These are phyloP conservation scores for Meteorus cinctellus DNA, from an alignment of 2,888 invertebrate genomes.

Conservation along the genomic window DNA sequence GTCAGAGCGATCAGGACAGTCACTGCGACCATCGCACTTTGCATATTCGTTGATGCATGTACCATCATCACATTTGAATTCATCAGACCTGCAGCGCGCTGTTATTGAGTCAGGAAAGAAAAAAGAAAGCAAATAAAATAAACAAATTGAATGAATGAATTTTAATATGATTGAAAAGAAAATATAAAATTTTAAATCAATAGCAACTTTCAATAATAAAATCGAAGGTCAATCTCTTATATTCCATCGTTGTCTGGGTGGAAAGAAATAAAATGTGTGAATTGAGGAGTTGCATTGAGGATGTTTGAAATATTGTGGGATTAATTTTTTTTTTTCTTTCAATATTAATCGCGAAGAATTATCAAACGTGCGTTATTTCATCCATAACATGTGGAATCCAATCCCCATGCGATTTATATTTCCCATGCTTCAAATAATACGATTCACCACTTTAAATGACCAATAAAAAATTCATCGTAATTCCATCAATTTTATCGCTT, in stretches of 20 bases:
- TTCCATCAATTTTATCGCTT: not conserved
- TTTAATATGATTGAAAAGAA: slow-evolving; percentile 65
- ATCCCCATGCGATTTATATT: slow-evolving; percentile 2
- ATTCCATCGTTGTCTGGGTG: not conserved
- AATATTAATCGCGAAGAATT: not conserved
- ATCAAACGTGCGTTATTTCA: not conserved
- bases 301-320: not conserved
- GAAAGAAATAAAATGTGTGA: not conserved
- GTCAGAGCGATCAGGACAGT: slow-evolving; percentile 78
- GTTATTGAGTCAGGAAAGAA: slow-evolving; percentile 45
- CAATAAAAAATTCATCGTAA: not conserved
- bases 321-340: not conserved
- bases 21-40: slow-evolving; percentile 73
- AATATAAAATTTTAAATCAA: slow-evolving; percentile 26
- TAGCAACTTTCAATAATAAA: slow-evolving; percentile 5
- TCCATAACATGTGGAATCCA: not conserved
- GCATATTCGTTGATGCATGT: slow-evolving; percentile 74
- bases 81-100: slow-evolving; percentile 72
- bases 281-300: not conserved
- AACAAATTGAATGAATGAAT: slow-evolving; percentile 33
- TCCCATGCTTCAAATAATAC: not conserved
- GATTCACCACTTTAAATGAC: not conserved
- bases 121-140: slow-evolving; percentile 46
- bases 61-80: slow-evolving; percentile 77
- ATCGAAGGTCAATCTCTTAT: not conserved